These are phyloP conservation scores for Agonopterix alstromeriana DNA, from an alignment of 2,888 invertebrate genomes.

Conservation along the genomic window DNA sequence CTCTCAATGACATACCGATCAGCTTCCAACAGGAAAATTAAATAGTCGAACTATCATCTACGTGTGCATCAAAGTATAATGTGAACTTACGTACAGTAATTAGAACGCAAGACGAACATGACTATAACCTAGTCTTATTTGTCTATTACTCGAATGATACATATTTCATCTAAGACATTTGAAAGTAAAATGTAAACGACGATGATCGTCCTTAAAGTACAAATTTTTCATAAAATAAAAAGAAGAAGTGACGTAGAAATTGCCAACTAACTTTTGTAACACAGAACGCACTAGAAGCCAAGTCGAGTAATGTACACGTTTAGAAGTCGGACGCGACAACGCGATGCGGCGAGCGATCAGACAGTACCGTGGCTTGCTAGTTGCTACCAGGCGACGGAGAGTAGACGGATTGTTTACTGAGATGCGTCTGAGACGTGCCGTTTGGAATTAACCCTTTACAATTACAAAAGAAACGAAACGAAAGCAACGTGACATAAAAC, in stretches of 20 bases:
- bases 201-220: conserved; percentile 52
- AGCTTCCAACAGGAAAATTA: conserved; percentile 64
- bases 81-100: conserved; percentile 67
- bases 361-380: conserved; percentile 15
- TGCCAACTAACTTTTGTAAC: conserved; percentile 50
- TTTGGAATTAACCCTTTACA: conserved; percentile 53
- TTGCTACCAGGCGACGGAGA: conserved; percentile 55
- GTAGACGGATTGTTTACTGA: conserved; percentile 71
- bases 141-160: conserved; percentile 60
- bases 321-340: conserved; percentile 60
- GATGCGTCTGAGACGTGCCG: conserved; percentile 72
- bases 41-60: conserved; percentile 55
- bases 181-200: conserved; percentile 36
- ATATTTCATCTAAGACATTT: conserved; percentile 52
- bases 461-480: conserved; percentile 38
- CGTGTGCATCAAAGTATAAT: conserved; percentile 68
- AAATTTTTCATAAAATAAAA: conserved; percentile 53
- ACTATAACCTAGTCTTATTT: conserved; percentile 66
- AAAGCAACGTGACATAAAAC: conserved; percentile 61
- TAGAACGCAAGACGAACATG: conserved; percentile 61
- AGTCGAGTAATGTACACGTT: conserved; percentile 63
- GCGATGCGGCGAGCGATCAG: conserved; percentile 30
- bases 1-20: conserved; percentile 61
- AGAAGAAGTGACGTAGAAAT: conserved; percentile 49
- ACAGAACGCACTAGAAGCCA: conserved; percentile 59